Conservation (phyloP, 2,797 vertebrate genomes). For the Phyllotis vaccarum region DNA sequence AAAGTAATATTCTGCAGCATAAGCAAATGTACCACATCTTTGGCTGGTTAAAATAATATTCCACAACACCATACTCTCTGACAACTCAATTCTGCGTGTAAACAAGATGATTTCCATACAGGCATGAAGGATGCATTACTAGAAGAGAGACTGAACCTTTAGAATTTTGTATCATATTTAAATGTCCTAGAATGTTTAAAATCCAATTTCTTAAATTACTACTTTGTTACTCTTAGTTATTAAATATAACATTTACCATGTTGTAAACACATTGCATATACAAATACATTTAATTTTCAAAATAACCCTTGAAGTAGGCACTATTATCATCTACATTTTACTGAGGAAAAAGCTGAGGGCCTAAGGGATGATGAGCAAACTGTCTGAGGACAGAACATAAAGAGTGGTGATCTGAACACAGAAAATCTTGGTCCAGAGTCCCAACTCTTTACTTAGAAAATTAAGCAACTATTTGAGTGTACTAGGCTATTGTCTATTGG, state of each 20-base stretch:
- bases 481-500: neutral
- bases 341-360: neutral
- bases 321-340: neutral
- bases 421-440: neutral
- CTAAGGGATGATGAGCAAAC: neutral
- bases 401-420: neutral
- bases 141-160: neutral
- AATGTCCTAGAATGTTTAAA: conserved; percentile 12
- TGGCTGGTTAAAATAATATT: neutral
- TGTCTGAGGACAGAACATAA: neutral
- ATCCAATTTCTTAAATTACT: neutral
- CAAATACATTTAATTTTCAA: neutral
- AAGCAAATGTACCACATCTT: neutral
- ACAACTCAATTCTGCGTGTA: conserved; percentile 4
- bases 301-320: neutral
- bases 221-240: neutral
- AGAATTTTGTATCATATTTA: conserved; percentile 16
- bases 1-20: neutral
- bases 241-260: neutral
- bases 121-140: neutral
- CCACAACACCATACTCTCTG: neutral
- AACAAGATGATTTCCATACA: neutral
- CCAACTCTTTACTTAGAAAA: neutral
- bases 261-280: neutral
- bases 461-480: neutral